These are phyloP conservation scores for Sinelater perroti DNA, from an alignment of 2,888 invertebrate genomes.

Conservation along the genomic window DNA sequence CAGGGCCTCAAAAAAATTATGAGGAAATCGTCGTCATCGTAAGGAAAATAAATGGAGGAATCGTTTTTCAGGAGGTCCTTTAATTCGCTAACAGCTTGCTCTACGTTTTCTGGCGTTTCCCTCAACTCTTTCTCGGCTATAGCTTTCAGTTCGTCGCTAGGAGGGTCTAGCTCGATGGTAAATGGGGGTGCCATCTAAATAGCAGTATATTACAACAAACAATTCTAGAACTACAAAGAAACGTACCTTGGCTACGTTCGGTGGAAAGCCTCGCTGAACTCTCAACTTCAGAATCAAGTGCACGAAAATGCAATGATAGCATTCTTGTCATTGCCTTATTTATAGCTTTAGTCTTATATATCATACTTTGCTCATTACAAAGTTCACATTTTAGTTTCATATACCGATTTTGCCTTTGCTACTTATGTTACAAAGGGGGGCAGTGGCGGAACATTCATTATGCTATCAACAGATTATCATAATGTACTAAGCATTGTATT, in stretches of 20 bases:
- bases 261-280: background rate
- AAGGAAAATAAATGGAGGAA: slow-evolving; percentile 71
- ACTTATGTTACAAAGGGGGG: too few relatives aligned
- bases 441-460: too few relatives aligned
- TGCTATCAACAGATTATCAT: too few relatives aligned
- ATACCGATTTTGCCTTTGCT: slow-evolving; percentile 26
- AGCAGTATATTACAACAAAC: background rate
- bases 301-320: slow-evolving; percentile 17
- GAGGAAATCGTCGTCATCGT: slow-evolving; percentile 82
- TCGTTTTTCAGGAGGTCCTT: slow-evolving; percentile 71
- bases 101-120: slow-evolving; percentile 75
- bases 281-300: slow-evolving; percentile 5
- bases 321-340: slow-evolving; percentile 24
- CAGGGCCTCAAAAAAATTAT: slow-evolving; percentile 82
- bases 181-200: slow-evolving; percentile 62
- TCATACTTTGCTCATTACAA: slow-evolving; percentile 49
- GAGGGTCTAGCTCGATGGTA: slow-evolving; percentile 67
- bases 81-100: slow-evolving; percentile 68
- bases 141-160: slow-evolving; percentile 66
- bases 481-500: too few relatives aligned
- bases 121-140: slow-evolving; percentile 72
- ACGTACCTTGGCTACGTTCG: slow-evolving; percentile 9
- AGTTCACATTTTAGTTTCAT: slow-evolving; percentile 47
- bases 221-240: slow-evolving; percentile 8
- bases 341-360: slow-evolving; percentile 42